Evolutionary conservation across 2,797 vertebrate genomes (phyloP), one percentile per base, ranked within the genome.

Genomic region (Apodemus agrarius): DNA sequence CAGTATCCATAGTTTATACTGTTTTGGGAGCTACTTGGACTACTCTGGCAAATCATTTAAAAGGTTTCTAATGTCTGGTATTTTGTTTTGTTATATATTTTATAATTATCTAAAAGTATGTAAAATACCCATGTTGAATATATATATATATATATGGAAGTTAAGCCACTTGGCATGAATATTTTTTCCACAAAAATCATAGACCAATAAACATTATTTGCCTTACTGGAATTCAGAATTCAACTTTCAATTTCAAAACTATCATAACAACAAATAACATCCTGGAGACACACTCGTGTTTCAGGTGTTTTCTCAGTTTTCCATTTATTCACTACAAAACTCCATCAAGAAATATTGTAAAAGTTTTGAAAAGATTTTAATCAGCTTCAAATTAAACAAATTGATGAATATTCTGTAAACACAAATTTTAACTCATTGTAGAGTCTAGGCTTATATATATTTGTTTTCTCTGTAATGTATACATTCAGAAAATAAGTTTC

Each of bases 161-260:
- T 65, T 84, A 84, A 84, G 11, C 19, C 40, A 65, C 61, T 49
- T 65, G 17, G 29, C 29, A 19, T 85, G 61, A 21, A 29, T 46
- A 34, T 67, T 49, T 65, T 67, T 21, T 3, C 19, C 17, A 85
- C 21, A 65, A 49, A 83, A 85, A n/a, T 49, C 31, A 13, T 31
- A 84, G 17, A 21, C 79, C 96, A 96, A 19, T 96, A 0, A 94
- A 91, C 92, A 96, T 91, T 95, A 96, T 97, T 97, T 93, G 19
- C 96, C 74, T 61, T 93, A 95, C 31, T 96, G 19, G 49, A 88
- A 97, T 98, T 98, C 95, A 95, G 91, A 97, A 83, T 96, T 98
- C 91, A 96, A 54, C 89, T 98, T 98, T 97, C 95, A 87, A 76
- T 76, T 72, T 96, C 87, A 49, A 67, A 67, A 81, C 63, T 16